Evolutionary conservation across 37 sponge, comb jelly and placozoan genomes (phyloP).

Genomic region (Amphimedon queenslandica): DNA sequence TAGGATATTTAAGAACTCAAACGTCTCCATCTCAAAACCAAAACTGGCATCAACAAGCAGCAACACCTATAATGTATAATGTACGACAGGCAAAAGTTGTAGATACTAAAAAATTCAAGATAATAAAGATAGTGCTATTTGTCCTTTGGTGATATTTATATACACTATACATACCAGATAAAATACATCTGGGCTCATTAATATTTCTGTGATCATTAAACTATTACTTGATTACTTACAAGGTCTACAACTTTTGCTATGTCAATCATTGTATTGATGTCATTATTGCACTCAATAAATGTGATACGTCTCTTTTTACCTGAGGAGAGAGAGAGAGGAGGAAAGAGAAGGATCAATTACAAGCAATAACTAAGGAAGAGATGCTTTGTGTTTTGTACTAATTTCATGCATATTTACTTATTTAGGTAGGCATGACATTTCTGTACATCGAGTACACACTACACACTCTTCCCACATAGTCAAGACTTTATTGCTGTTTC

Average conservation of each 20-base stretch:
- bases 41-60: slow-evolving; percentile 96
- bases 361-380: too few relatives aligned
- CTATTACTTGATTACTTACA: slow-evolving; percentile 34
- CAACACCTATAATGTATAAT: slow-evolving; percentile 47
- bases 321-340: neutral
- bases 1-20: slow-evolving; percentile 97
- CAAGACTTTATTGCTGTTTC: too few relatives aligned
- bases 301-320: slow-evolving; percentile 92
- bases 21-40: slow-evolving; percentile 99
- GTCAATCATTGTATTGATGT: slow-evolving; percentile 94
- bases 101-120: too few relatives aligned
- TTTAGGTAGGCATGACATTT: too few relatives aligned
- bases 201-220: neutral
- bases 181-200: too few relatives aligned
- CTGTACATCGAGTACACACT: too few relatives aligned
- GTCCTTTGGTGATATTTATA: too few relatives aligned
- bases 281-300: slow-evolving; percentile 91
- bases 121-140: neutral
- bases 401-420: too few relatives aligned
- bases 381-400: too few relatives aligned
- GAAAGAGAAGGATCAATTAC: neutral
- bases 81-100: too few relatives aligned
- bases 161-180: too few relatives aligned
- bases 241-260: slow-evolving; percentile 93
- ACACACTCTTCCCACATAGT: too few relatives aligned